Conservation (phyloP, 2,113 vertebrate species). For the Calidris pygmaea region DNA sequence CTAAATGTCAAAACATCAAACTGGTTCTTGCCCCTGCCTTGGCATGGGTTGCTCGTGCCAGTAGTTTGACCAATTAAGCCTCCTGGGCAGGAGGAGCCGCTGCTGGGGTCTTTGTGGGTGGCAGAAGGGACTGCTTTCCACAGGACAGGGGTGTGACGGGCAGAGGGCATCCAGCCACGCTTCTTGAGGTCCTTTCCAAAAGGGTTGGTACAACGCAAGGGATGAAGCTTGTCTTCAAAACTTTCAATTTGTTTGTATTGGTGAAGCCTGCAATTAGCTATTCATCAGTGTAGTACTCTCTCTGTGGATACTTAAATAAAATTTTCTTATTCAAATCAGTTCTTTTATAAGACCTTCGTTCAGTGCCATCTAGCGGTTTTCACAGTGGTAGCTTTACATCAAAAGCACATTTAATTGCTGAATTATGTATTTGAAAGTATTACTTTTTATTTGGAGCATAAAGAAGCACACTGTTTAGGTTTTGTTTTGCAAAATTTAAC, state of each 20-base stretch:
- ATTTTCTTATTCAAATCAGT: neutral
- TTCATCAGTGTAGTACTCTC: neutral
- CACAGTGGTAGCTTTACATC: neutral
- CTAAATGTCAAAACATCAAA: neutral
- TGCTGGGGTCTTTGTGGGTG: rapidly evolving
- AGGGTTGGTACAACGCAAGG: neutral
- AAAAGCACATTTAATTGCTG: neutral
- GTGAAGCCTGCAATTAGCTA: neutral
- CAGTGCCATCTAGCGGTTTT: neutral
- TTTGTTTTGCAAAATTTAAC: neutral
- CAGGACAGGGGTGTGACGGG: rapidly evolving
- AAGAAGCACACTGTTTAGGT: neutral
- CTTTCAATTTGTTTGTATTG: neutral
- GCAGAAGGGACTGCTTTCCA: rapidly evolving
- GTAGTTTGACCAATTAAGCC: neutral
- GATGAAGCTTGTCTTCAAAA: neutral
- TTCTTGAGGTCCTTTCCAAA: rapidly evolving
- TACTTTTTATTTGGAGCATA: neutral
- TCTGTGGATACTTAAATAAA: neutral
- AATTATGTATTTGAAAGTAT: neutral
- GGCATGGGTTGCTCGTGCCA: neutral
- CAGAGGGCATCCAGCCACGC: neutral
- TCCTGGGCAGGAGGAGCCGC: neutral
- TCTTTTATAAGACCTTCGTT: neutral
- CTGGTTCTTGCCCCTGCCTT: neutral